These are phyloP conservation scores for Drosophila subsilvestris DNA, from an alignment of 2,888 invertebrate genomes.

Conservation along the genomic window DNA sequence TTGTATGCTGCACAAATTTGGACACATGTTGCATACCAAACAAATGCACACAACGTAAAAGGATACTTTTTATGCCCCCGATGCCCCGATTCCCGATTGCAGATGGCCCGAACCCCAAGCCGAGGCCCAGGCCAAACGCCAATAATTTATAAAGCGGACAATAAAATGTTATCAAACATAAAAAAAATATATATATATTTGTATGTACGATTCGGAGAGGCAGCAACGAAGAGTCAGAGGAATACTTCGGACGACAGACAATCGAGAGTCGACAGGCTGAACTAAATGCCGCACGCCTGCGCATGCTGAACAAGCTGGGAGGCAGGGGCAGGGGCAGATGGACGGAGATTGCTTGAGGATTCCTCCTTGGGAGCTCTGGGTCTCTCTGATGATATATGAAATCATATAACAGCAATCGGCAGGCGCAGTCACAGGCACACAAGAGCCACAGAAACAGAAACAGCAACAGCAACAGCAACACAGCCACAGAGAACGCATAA, in stretches of 20 bases:
- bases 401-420: constrained; percentile 78
- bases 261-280: constrained; percentile 71
- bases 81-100: constrained; percentile 25
- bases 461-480: constrained; percentile 28
- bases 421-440: constrained; percentile 32
- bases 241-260: constrained; percentile 5
- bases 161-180: constrained; percentile 78
- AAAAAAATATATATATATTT: constrained; percentile 49
- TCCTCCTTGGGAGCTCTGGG: constrained; percentile 38
- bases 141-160: constrained; percentile 80
- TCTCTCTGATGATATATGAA: constrained; percentile 75
- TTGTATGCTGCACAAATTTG: constrained; percentile 73
- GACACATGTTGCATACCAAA: constrained; percentile 77
- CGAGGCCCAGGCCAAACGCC: constrained; percentile 62
- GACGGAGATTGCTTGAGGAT: constrained; percentile 20
- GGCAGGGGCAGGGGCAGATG: not conserved
- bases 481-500: constrained; percentile 47
- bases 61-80: constrained; percentile 71
- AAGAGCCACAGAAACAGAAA: not conserved
- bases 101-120: constrained; percentile 9
- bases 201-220: not conserved
- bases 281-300: constrained; percentile 80
- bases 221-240: not conserved
- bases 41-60: constrained; percentile 65
- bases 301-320: constrained; percentile 66